Evolutionary conservation across 2,797 vertebrate species (phyloP).

Genomic region (Coregonus ussuriensis): DNA sequence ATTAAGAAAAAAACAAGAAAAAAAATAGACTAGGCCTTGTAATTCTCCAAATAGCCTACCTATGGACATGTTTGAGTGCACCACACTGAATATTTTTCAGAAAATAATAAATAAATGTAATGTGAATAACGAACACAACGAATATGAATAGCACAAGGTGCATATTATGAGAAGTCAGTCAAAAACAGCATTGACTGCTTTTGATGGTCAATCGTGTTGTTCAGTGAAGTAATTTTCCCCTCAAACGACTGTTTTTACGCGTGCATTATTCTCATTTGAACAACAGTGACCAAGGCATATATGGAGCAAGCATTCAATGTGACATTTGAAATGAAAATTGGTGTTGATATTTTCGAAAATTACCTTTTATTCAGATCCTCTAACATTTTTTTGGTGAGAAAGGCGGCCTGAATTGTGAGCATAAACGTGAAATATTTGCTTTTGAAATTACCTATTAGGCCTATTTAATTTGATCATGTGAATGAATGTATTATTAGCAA

Average conservation of each 20-base stretch:
- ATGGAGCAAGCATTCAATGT: neutral
- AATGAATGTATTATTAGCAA: neutral
- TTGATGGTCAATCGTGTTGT: neutral
- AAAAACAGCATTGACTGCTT: neutral
- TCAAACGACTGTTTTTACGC: neutral
- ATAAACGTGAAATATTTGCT: neutral
- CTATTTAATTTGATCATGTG: neutral
- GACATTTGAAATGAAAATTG: neutral
- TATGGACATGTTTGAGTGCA: neutral
- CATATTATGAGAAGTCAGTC: neutral
- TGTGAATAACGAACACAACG: neutral
- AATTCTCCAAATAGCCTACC: neutral
- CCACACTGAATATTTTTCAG: neutral
- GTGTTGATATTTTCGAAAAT: neutral
- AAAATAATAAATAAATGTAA: neutral
- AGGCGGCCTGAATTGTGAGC: neutral
- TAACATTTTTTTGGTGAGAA: neutral
- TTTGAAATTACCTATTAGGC: neutral
- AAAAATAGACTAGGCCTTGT: neutral
- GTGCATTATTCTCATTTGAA: neutral
- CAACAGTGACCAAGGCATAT: neutral
- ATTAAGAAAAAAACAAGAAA: neutral
- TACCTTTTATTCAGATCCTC: neutral
- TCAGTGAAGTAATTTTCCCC: neutral
- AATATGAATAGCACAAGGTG: neutral